Evolutionary conservation across 2,888 invertebrate genomes (phyloP).

Genomic region (Lumbricus terrestris): DNA sequence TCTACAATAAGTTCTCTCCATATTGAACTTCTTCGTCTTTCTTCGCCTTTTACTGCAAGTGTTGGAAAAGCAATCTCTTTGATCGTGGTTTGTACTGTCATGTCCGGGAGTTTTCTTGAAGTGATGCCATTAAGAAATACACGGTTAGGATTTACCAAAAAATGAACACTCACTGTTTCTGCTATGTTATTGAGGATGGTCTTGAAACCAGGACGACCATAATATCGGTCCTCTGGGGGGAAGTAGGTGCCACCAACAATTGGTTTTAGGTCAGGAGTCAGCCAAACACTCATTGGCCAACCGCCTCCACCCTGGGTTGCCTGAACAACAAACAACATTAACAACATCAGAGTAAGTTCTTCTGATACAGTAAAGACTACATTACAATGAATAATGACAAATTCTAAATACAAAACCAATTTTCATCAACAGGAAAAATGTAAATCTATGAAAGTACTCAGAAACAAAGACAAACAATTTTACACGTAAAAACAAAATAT

Average conservation of each 20-base stretch:
- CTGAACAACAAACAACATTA: conserved; percentile 42
- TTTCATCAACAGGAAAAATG: background rate
- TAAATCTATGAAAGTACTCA: too few species aligned
- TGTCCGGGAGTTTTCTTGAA: too few species aligned
- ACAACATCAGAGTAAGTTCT: background rate
- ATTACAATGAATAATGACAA: background rate
- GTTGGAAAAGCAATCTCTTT: too few species aligned
- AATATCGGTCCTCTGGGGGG: conserved; percentile 77
- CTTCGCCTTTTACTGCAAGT: too few species aligned
- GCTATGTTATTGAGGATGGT: conserved; percentile 73
- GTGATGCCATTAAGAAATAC: too few species aligned
- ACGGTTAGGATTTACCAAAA: background rate
- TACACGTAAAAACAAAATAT: too few species aligned
- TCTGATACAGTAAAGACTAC: too few species aligned
- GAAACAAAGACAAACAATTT: too few species aligned
- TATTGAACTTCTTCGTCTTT: too few species aligned
- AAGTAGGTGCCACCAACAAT: conserved; percentile 91
- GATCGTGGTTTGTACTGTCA: too few species aligned
- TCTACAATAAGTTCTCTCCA: too few species aligned
- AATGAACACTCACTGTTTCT: background rate
- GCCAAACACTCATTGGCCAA: conserved; percentile 94
- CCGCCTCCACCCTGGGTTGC: conserved; percentile 71
- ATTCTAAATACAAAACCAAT: background rate
- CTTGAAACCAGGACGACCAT: conserved; percentile 79
- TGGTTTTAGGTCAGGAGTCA: conserved; percentile 84